A percentile compares a stretch with the other conserved stretches of the same genome.
phyloP scores from a whole-genome alignment of 2,797 vertebrate species.

The Siniperca obscura region DNA sequence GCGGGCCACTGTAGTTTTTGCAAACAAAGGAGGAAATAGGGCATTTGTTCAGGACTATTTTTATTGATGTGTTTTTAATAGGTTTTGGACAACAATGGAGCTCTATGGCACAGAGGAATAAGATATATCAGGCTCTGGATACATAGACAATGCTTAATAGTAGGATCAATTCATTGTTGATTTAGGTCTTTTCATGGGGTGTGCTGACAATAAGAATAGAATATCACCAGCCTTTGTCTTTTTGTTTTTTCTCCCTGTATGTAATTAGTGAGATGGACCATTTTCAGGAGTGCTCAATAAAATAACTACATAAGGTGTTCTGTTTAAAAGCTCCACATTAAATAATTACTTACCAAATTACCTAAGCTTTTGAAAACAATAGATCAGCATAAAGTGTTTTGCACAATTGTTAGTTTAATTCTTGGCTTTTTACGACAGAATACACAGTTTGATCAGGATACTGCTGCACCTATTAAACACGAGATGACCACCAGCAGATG shows the following conservation, averaged over 20 bases:
- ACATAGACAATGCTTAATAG: background rate
- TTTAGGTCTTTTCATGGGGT: background rate
- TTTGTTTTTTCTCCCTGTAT: background rate
- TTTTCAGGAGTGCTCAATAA: background rate
- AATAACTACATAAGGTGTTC: background rate
- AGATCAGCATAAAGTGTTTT: background rate
- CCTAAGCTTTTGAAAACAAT: background rate
- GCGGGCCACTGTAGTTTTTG: background rate
- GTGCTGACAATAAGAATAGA: background rate
- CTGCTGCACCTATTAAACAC: background rate
- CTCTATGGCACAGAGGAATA: background rate
- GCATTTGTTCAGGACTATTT: background rate
- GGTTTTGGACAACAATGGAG: background rate
- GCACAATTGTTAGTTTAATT: background rate
- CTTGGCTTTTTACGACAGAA: background rate
- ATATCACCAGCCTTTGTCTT: background rate
- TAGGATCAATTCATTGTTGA: background rate
- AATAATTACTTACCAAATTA: conserved; percentile 5
- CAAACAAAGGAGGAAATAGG: no score
- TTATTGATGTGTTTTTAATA: background rate
- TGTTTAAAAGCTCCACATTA: background rate
- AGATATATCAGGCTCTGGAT: background rate
- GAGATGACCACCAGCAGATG: background rate
- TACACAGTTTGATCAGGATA: background rate
- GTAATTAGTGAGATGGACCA: background rate